Evolutionary conservation across 2,797 vertebrate species (phyloP), one percentile per base, ranked within the genome.

Genomic region (Pterois miles): DNA sequence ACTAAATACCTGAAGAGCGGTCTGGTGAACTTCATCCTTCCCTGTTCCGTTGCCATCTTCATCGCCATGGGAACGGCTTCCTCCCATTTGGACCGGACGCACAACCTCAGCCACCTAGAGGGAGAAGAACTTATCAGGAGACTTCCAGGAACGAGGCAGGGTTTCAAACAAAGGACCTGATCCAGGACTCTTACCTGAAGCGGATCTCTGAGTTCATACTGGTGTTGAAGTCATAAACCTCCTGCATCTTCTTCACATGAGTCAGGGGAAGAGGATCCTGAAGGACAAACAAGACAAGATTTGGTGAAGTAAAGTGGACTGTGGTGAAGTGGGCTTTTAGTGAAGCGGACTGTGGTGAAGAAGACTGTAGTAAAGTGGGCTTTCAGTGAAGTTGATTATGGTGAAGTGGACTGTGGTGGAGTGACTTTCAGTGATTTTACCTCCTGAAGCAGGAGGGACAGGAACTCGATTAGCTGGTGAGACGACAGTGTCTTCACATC

Each of bases 11-110:
- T 97, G 92, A 97, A 98, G 63, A 99, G 93, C 0, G 98, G 98
- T 1, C 98, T 95, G 1, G 97, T 99, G 85, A 97, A 99, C 86
- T 99, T 99, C 96, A 99, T 96, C 84, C 98, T 94, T 74, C 98
- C 98, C 92, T 99, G 98, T 46, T 98, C 96, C 0, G 96, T 97
- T 2, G 96, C 98, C 98, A 99, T 99, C 90, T 96, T 95, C 75
- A 99, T 83, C 48, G 98, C 97, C 89, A 96, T 68, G 57, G 98
- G 96, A 88, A 99, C 96, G 0, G 94, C 95, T 9, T 97, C 96
- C 85, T 99, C 97, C 97, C 97, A 99, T 53, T 77, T 94, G 12
- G 96, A 96, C 63, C 92, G 95, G 60, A 99, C 95, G 83, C 98
- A 99, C 79, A 99, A 80, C 46, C 96, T 94, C 81, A 99, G 90